phyloP scores from a whole-genome alignment of 2,113 vertebrate species.

The Emydura subglobosa region DNA sequence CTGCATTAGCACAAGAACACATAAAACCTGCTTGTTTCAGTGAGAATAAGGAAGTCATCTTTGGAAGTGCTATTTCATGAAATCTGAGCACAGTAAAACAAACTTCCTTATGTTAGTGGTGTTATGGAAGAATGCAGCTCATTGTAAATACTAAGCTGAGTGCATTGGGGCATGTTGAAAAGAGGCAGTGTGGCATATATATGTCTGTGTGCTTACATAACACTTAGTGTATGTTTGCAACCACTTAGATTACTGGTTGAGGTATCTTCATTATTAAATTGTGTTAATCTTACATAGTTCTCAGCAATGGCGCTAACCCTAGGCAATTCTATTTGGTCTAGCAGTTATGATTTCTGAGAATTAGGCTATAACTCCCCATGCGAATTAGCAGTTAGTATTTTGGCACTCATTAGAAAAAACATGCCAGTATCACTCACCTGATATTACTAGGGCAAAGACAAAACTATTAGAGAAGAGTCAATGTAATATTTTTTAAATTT shows the following conservation, averaged over 20 bases:
- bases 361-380: fast-evolving
- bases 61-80: conserved; percentile 64
- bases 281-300: background rate
- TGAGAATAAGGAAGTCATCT: conserved; percentile 59
- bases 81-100: conserved; percentile 65
- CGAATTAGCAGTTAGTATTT: background rate
- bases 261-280: background rate
- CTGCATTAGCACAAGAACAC: background rate
- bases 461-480: background rate
- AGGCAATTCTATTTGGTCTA: background rate
- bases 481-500: background rate
- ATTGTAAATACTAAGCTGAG: conserved; percentile 38
- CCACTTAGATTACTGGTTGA: background rate
- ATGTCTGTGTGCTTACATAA: background rate
- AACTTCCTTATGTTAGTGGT: conserved; percentile 71
- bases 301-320: background rate
- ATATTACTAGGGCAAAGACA: background rate
- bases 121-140: conserved; percentile 57
- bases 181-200: background rate
- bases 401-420: background rate
- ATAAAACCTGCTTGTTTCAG: conserved; percentile 66
- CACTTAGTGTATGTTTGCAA: background rate
- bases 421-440: background rate
- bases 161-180: background rate
- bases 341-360: background rate